A percentile compares a stretch with the other conserved stretches of the same genome.
Evolutionary conservation across 2,888 invertebrate genomes (phyloP).

Genomic region (Andrena marginata): DNA sequence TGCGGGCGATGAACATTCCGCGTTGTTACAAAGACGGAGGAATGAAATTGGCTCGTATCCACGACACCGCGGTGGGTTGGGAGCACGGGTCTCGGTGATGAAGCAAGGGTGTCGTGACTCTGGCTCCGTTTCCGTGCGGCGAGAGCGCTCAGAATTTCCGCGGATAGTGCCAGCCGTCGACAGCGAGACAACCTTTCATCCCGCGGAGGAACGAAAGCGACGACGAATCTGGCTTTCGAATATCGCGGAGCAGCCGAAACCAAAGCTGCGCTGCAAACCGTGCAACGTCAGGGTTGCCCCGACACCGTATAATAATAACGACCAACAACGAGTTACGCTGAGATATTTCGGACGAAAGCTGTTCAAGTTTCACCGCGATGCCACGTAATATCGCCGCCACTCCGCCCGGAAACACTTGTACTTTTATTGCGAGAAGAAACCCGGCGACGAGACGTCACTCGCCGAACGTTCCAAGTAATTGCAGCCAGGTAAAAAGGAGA

Average conservation of each 20-base stretch:
- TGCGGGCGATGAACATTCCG: conserved; percentile 53
- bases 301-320: conserved; percentile 26
- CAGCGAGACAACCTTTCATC: conserved; percentile 22
- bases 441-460: conserved; percentile 8
- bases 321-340: neutral
- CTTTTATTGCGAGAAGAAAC: conserved; percentile 29
- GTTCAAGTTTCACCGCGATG: conserved; percentile 8
- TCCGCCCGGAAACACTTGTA: conserved; percentile 25
- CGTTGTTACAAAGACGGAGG: conserved; percentile 52
- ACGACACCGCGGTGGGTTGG: conserved; percentile 48
- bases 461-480: conserved; percentile 6
- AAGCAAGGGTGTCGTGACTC: conserved; percentile 47
- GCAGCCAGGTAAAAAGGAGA: conserved; percentile 9
- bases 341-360: conserved; percentile 47
- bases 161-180: conserved; percentile 19
- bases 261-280: conserved; percentile 40
- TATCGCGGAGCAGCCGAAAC: conserved; percentile 36
- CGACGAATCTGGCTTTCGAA: conserved; percentile 11
- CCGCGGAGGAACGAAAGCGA: neutral
- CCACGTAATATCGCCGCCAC: conserved; percentile 8
- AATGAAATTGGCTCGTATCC: conserved; percentile 70
- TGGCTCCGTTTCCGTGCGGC: conserved; percentile 35
- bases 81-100: conserved; percentile 48
- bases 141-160: conserved; percentile 37
- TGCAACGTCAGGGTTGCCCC: conserved; percentile 4